These are phyloP conservation scores for Zaprionus taronus DNA, from an alignment of 1,140 invertebrate genomes.

Conservation along the genomic window DNA sequence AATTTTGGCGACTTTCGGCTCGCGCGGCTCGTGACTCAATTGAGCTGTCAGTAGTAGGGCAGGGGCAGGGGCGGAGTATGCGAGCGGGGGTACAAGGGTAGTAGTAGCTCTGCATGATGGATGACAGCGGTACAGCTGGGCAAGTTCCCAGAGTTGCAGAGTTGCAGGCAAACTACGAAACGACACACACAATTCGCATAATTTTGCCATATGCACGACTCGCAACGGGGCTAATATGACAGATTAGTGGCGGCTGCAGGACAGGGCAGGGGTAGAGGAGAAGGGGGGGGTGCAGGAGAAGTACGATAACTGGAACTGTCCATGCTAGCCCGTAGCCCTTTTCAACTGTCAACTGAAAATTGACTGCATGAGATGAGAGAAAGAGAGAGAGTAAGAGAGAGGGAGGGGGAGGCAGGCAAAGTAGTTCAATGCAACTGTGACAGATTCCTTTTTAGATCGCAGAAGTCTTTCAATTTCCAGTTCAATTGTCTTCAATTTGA, in stretches of 20 bases:
- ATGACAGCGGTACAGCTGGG: slow-evolving; percentile 38
- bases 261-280: not conserved
- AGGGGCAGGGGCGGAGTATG: not conserved
- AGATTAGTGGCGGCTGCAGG: not conserved
- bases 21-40: slow-evolving; percentile 47
- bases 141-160: slow-evolving; percentile 8
- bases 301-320: not conserved
- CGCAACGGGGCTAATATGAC: slow-evolving; percentile 10
- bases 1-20: slow-evolving; percentile 48
- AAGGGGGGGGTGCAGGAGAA: no score
- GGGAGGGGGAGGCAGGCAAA: not conserved
- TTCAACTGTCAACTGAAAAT: slow-evolving; percentile 21
- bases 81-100: not conserved
- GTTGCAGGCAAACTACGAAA: slow-evolving; percentile 13
- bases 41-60: slow-evolving; percentile 52
- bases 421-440: not conserved
- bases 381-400: no score
- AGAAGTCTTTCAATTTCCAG: not conserved
- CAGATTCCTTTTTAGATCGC: not conserved
- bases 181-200: slow-evolving; percentile 7
- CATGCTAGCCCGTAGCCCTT: not conserved
- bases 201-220: slow-evolving; percentile 30
- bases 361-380: not conserved
- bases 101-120: slow-evolving; percentile 51
- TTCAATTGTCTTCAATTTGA: no score